A percentile compares a stretch with the other conserved stretches of the same genome.
These are phyloP conservation scores for Pristionchus arcanus DNA, from an alignment of 2,888 invertebrate species.

Conservation along the genomic window DNA sequence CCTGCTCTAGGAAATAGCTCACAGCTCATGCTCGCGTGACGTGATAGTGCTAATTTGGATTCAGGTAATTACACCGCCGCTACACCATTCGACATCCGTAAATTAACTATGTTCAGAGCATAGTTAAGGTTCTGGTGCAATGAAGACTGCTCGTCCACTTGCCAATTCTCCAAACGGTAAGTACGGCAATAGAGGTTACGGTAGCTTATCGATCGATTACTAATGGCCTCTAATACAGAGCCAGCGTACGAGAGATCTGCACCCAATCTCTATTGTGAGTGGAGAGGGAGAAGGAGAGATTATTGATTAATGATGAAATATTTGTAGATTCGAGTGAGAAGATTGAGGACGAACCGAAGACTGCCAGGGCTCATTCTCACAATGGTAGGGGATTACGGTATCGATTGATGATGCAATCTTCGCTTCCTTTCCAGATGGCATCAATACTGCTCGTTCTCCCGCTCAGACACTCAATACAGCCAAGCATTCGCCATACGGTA, in stretches of 20 bases:
- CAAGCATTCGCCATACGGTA: slow-evolving; percentile 1
- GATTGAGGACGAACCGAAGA: not conserved
- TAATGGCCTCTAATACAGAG: not conserved
- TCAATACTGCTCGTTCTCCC: not conserved
- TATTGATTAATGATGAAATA: too few species aligned
- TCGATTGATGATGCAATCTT: not conserved
- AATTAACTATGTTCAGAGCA: not conserved
- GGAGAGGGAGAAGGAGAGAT: too few species aligned
- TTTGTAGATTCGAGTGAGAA: not conserved
- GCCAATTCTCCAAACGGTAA: not conserved
- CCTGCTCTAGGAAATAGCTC: too few species aligned
- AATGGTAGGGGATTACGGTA: not conserved
- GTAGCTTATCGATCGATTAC: not conserved
- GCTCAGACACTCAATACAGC: not conserved
- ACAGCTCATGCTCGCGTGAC: too few species aligned
- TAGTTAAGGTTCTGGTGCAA: not conserved
- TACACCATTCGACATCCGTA: too few species aligned
- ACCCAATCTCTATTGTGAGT: not conserved
- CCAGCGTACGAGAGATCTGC: not conserved
- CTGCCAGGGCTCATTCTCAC: not conserved
- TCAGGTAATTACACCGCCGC: too few species aligned
- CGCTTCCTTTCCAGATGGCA: not conserved
- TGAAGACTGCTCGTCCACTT: not conserved
- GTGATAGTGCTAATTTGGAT: too few species aligned
- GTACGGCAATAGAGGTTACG: not conserved